Percentiles rank a stretch among this genome's conserved stretches.
phyloP scores from a whole-genome alignment of 2,797 vertebrate species.

The Smutsia temminckii region DNA sequence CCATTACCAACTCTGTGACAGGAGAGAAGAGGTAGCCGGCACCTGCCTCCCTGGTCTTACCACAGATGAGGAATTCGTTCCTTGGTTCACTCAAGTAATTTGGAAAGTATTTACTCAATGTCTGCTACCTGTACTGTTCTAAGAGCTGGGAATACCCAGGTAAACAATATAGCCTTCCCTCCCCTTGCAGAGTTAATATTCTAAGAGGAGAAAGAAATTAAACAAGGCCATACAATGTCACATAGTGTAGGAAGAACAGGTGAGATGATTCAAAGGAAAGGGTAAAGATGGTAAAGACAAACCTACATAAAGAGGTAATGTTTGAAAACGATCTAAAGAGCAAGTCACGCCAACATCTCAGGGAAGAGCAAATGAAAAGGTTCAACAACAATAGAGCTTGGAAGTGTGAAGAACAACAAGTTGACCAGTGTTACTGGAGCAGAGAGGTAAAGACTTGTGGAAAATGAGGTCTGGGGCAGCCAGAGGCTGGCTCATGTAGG shows the following conservation, averaged over 20 bases:
- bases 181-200: not conserved
- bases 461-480: not conserved
- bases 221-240: not conserved
- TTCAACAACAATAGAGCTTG: not conserved
- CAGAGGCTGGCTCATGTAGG: not conserved
- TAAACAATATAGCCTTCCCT: not conserved
- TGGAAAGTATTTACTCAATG: not conserved
- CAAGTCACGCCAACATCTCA: not conserved
- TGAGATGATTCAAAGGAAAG: not conserved
- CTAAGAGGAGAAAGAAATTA: not conserved
- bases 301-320: not conserved
- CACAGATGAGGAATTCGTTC: not conserved
- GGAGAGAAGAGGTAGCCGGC: not conserved
- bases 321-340: not conserved
- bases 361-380: not conserved
- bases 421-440: not conserved
- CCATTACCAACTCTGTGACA: not conserved
- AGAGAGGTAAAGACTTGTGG: not conserved
- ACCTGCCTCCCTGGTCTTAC: not conserved
- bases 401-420: not conserved
- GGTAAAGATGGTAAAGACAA: not conserved
- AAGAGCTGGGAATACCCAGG: not conserved
- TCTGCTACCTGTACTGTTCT: not conserved
- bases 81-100: not conserved
- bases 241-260: not conserved